Evolutionary conservation across 2,888 invertebrate genomes (phyloP).

Genomic region (Orchesella flavescens): DNA sequence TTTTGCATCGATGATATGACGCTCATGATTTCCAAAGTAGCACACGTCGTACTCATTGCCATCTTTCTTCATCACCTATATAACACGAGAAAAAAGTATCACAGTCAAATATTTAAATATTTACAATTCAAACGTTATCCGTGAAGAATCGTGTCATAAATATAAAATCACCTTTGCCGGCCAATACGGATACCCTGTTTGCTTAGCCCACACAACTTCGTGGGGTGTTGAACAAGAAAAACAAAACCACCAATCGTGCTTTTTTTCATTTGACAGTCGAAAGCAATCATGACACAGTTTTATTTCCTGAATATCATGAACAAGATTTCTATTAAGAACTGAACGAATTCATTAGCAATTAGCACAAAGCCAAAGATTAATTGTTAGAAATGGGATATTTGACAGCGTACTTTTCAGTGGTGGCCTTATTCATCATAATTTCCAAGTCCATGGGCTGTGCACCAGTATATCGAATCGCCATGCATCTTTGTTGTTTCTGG

Average conservation of each 20-base stretch:
- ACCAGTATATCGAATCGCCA: slow-evolving; percentile 75
- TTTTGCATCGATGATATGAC: slow-evolving; percentile 81
- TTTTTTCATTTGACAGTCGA: slow-evolving; percentile 84
- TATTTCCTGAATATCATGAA: slow-evolving; percentile 78
- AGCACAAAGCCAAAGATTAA: neutral
- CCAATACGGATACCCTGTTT: slow-evolving; percentile 86
- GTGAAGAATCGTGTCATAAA: neutral
- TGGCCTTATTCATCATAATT: slow-evolving; percentile 79
- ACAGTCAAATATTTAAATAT: too few species aligned
- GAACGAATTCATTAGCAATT: neutral
- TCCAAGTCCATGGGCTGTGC: slow-evolving; percentile 79
- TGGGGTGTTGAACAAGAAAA: slow-evolving; percentile 84
- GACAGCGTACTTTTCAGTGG: slow-evolving; percentile 76
- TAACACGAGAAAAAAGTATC: slow-evolving; percentile 35
- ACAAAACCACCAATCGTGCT: slow-evolving; percentile 81
- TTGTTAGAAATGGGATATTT: too few species aligned
- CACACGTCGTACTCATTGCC: slow-evolving; percentile 82
- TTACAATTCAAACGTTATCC: too few species aligned
- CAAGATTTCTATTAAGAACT: too few species aligned
- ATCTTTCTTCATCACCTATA: slow-evolving; percentile 77
- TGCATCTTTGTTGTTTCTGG: slow-evolving; percentile 73
- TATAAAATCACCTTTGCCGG: slow-evolving; percentile 82
- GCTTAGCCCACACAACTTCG: slow-evolving; percentile 86
- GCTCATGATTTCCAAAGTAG: slow-evolving; percentile 86
- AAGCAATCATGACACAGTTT: slow-evolving; percentile 86